Evolutionary conservation across 2,113 vertebrate species (phyloP), one percentile per base, ranked within the genome.

Genomic region (Phylloscopus trochilus): DNA sequence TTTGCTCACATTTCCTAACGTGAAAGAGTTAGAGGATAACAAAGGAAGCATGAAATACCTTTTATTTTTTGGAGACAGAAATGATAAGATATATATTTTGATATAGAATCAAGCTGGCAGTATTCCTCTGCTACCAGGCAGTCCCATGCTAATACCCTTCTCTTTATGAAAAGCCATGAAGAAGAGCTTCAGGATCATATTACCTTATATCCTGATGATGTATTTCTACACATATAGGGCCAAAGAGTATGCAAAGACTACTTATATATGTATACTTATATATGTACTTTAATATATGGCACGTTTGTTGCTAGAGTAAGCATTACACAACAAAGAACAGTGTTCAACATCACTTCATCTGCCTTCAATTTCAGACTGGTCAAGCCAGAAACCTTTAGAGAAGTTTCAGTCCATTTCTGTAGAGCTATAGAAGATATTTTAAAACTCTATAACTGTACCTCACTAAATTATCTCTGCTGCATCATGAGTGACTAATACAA

Each of bases 11-110:
- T 92, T 95, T 89, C 47, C 73, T 53, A 52, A 11, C 62, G 93
- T 82, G 64, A 94, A 95, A 86, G 28, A 86, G 18, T 43, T 94
- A 78, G 41, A 85, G 19, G 46, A 95, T 91, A 78, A 97, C 73
- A 78, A 83, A 90, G 37, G 13, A 52, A 87, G 23, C n/a, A 53
- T 7, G 16, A 10, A 44, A 53, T 30, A 56, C 7, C 12, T 68
- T 76, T 69, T 49, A 24, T 27, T 60, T 27, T 69, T 16, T 22
- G 17, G 44, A 86, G 63, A 77, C 21, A 53, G 5, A 83, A 90
- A 85, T 19, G 0, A 15, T 59, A 85, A 59, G 8, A 81, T 46
- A 69, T 0, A 46, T 11, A 83, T 55, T 68, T 62, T 43, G 63
- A 74, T 86, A 69, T 0, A 16, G 37, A 83, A 58, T 76, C 49